Conservation (phyloP, 2,113 vertebrate species). For the Lontra canadensis region DNA sequence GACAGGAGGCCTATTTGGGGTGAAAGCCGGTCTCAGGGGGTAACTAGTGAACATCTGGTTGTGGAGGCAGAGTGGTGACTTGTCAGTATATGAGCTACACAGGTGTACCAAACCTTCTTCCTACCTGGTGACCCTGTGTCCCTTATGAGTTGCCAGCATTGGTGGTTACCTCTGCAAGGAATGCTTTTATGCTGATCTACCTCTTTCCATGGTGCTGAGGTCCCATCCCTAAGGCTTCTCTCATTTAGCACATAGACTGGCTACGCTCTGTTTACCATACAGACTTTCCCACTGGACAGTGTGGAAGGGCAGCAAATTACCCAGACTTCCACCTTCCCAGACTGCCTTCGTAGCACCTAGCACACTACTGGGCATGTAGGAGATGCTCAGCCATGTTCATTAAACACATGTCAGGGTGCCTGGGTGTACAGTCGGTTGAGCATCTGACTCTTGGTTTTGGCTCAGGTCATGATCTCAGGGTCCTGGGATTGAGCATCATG, state of each 20-base stretch:
- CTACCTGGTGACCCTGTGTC: neutral
- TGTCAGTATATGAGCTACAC: neutral
- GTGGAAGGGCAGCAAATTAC: neutral
- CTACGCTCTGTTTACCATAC: neutral
- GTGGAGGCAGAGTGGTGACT: neutral
- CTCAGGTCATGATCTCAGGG: neutral
- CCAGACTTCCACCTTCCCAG: neutral
- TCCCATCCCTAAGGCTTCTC: neutral
- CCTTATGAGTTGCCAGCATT: neutral
- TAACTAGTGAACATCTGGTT: neutral
- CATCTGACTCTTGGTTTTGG: neutral
- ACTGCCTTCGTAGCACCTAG: neutral
- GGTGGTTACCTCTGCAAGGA: neutral
- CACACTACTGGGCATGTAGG: neutral
- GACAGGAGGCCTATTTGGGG: neutral
- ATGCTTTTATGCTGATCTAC: neutral
- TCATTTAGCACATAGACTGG: neutral
- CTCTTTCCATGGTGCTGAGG: neutral
- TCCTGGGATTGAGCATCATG: neutral
- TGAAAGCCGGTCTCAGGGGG: neutral
- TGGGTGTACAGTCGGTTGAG: neutral
- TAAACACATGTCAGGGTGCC: neutral
- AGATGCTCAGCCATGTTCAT: neutral
- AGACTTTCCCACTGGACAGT: neutral
- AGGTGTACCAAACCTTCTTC: neutral